Base-by-base conservation (phyloP, 1,140 invertebrate species). In the Zaprionus gabonicus region DNA sequence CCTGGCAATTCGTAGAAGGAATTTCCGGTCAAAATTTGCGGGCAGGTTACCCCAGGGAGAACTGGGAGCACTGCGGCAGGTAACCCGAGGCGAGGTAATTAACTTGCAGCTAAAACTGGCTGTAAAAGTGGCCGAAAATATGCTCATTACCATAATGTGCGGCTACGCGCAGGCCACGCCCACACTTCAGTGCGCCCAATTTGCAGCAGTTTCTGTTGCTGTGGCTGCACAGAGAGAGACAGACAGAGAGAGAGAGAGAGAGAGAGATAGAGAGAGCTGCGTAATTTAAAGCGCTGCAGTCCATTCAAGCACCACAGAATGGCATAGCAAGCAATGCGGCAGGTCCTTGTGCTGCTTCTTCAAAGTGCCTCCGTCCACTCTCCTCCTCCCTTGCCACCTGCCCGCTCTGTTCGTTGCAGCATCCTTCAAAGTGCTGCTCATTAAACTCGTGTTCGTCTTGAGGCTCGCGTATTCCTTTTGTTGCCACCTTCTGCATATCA, bases 101-200 rank as follows among this genome's bases (percentile, higher is more conserved):
- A 79, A 76, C 73, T 71, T 56, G 57, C 62, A 51, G 71, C 67
- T 71, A 53, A 66, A 64, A 70, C 55, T 53, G 55, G 57, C 51
- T 34, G 12, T n/a, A 71, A 82, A 70, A 57, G 46, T 44, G 72
- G 65, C 70, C 65, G 68, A 86, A 87, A 80, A 68, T 65, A 63
- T 46, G 84, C 84, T 87, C 84, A 87, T 87, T 88, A 87, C 81
- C 84, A 87, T 87, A 87, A 87, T 87, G 84, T 88, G 84, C 84
- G 84, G 84, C 80, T 70, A 62, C 70, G 69, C 70, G 69, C 66
- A 49, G 41, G 60, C 46, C 58, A 62, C 67, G 57, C 74, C 74
- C 44, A 17, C 57, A 41, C 51, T 71, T 49, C 38, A 46, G n/a
- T 36, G 10, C 7, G 20, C 34, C 51, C 51, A 55, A 36, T 36